Percentiles rank a stretch among this genome's conserved stretches.
These are phyloP conservation scores for Tinea semifulvella DNA, from an alignment of 2,888 invertebrate species.

Conservation along the genomic window DNA sequence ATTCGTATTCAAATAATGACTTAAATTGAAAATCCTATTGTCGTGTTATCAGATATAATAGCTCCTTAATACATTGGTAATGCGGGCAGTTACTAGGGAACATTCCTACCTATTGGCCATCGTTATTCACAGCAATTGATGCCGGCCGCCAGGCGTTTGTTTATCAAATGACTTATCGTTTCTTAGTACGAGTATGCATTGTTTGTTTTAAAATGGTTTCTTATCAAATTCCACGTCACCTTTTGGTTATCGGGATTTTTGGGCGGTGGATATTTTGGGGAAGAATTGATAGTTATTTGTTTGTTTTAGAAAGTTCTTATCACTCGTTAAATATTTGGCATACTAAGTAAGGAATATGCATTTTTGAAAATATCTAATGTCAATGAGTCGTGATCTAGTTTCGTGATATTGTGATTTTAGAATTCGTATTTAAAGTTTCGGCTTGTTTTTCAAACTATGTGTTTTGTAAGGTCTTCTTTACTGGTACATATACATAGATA, in stretches of 20 bases:
- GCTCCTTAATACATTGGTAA: not conserved
- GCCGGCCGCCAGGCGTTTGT: not conserved
- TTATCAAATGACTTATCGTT: not conserved
- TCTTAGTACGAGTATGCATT: not conserved
- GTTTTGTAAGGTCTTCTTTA: no score
- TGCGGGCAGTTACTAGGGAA: conserved; percentile 6
- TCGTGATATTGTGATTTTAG: no score
- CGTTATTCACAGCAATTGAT: not conserved
- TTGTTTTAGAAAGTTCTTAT: not conserved
- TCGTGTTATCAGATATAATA: not conserved
- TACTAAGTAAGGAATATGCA: not conserved
- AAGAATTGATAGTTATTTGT: not conserved
- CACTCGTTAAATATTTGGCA: not conserved
- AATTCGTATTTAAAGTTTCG: no score
- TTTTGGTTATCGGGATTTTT: no score
- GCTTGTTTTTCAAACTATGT: no score
- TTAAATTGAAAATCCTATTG: conserved; percentile 1
- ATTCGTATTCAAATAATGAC: conserved; percentile 4
- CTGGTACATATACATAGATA: no score
- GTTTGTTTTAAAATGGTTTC: not conserved
- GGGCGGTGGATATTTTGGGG: no score
- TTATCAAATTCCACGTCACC: not conserved
- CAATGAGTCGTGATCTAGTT: no score
- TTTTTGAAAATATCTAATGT: no score
- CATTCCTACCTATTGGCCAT: not conserved